Evolutionary conservation across 2,888 invertebrate genomes (phyloP), one percentile per base, ranked within the genome.

Genomic region (Sicus ferrugineus): DNA sequence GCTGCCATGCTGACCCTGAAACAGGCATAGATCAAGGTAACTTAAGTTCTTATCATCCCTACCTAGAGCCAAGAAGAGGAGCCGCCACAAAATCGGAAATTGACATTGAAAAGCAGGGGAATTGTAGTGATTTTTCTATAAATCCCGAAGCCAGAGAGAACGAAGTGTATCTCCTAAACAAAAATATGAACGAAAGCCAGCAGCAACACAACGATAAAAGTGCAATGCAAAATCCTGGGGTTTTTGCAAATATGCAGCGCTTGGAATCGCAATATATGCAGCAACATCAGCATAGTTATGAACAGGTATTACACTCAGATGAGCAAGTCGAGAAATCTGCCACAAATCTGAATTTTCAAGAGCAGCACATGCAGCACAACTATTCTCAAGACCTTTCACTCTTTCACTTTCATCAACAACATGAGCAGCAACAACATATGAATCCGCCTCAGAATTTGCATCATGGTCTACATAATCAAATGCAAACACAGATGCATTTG

Each of bases 341-440:
- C 46, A 28, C 65, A 26, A 23, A n/a, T n/a, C n/a, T n/a, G n/a
- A n/a, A n/a, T n/a, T n/a, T n/a, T n/a, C 66, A 46, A 48, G 58
- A 58, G 23, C 61, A 61, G n/a, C 38, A n/a, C 23, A 4, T 5
- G 14, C 56, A 62, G 26, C 56, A 72, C 11, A 70, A 54, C 7
- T 11, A 34, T 48, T 19, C 38, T 3, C 42, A 69, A 30, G 48
- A 64, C 11, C 66, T 66, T 16, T 26, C 31, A 52, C 30, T 61
- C 28, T 21, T 38, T 16, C 42, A 63, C 7, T 52, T 48, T 30
- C 58, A 58, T 30, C 64, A 69, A 16, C 58, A 69, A 11, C 62
- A 70, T 1, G 70, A 62, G 31, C 66, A 71, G 11, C 71, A 71
- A 28, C 69, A 67, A 34, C 58, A 68, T 65, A 16, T 28, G 14